Conservation (phyloP, 2,888 invertebrate genomes). For the Nephrotoma flavescens region DNA sequence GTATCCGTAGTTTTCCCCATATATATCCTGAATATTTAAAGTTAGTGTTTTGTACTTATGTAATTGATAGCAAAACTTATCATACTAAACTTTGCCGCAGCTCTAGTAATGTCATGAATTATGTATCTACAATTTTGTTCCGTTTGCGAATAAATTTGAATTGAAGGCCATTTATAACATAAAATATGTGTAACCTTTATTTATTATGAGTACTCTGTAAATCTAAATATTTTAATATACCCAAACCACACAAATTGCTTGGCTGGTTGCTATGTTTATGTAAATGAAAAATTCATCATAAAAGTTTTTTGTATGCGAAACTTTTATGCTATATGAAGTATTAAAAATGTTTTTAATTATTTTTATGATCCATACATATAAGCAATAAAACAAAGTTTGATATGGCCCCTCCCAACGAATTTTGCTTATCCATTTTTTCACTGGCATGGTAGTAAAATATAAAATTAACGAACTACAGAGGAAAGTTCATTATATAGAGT, state of each 20-base stretch:
- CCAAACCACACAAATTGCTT: neutral
- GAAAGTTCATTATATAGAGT: neutral
- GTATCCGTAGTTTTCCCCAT: no score
- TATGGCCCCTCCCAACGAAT: neutral
- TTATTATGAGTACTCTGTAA: neutral
- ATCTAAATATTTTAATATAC: neutral
- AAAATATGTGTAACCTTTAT: neutral
- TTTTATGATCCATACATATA: neutral
- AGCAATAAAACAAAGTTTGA: neutral
- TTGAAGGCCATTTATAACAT: neutral
- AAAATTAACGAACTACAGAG: neutral
- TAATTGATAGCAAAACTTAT: neutral
- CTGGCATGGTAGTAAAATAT: neutral
- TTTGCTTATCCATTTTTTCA: neutral
- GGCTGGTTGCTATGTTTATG: neutral
- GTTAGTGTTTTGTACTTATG: neutral
- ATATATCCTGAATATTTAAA: neutral
- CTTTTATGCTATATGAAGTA: neutral
- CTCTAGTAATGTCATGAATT: neutral
- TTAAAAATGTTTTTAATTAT: neutral
- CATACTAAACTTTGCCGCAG: neutral
- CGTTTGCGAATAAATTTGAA: neutral
- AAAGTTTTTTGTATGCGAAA: neutral
- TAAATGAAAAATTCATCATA: neutral
- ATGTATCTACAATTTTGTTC: neutral